phyloP scores from a whole-genome alignment of 2,113 vertebrate genomes.

The Phyllostomus hastatus region DNA sequence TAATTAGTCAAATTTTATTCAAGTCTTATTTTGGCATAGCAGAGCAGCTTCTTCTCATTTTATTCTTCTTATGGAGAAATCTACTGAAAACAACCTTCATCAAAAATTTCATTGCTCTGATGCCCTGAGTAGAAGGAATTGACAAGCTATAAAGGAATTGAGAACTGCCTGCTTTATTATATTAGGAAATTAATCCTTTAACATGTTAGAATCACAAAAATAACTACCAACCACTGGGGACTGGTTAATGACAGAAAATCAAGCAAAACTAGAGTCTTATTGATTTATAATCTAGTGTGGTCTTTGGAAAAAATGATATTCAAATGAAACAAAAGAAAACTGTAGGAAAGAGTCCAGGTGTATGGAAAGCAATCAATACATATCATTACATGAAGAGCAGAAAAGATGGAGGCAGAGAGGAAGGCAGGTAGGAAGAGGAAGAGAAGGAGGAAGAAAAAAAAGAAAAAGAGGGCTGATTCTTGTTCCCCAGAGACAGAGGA shows the following conservation, averaged over 20 bases:
- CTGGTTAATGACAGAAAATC: slow-evolving; percentile 27
- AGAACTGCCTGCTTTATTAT: neutral
- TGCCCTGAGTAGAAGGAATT: neutral
- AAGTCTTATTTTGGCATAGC: neutral
- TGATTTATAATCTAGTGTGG: neutral
- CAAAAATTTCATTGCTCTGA: slow-evolving; percentile 15
- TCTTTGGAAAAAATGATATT: neutral
- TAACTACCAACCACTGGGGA: neutral
- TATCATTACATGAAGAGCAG: neutral
- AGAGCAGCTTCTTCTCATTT: neutral
- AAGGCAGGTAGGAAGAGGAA: neutral
- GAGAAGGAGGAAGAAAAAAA: neutral
- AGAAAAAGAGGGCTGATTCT: neutral
- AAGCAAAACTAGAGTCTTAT: neutral
- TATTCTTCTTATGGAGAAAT: neutral
- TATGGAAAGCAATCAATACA: neutral
- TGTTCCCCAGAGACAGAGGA: neutral
- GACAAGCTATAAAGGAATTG: neutral
- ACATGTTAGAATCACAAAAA: neutral
- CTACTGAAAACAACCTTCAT: neutral
- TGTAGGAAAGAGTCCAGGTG: neutral
- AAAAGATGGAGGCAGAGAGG: neutral
- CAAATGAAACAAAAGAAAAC: neutral
- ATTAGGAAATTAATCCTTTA: slow-evolving; percentile 14
- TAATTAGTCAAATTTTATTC: slow-evolving; percentile 11